Base-by-base conservation (phyloP, 2,113 vertebrate species). In the Procavia capensis region DNA sequence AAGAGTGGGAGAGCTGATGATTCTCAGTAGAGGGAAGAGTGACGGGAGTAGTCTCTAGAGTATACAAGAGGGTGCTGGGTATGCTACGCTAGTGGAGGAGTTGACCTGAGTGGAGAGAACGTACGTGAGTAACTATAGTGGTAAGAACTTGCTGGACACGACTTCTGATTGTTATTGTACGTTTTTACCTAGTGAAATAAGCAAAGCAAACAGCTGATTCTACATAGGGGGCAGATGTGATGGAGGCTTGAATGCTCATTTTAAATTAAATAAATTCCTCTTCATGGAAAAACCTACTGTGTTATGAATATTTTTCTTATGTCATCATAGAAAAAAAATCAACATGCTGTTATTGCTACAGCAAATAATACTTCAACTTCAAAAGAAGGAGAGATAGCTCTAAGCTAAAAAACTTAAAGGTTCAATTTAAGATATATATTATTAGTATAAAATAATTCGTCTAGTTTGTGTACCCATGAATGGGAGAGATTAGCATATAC, bases 401-500 rank as follows among this genome's bases (percentile, higher is more conserved):
- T 68, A 79, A n/a, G 6, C 20, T 57, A 3, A 75, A 82, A 72
- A 43, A 29, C 17, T 1, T 4, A 34, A 34, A 22, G 0, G 3
- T 47, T 78, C 13, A 11, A 0, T 68, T 68, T 47, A 43, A 83
- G 39, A 50, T 1, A 47, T 5, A 22, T 72, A 66, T 31, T 34
- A 22, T 20, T 1, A 3, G 5, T 74, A 11, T 66, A 31, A 81
- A 74, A 22, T 11, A 63, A 6, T 9, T 59, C 22, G 47, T 24
- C 13, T 27, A n/a, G 4, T 43, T 59, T n/a, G 34, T 9, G 10
- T 75, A n/a, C 31, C 14, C 3, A 22, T 7, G 27, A 34, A 1
- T 9, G 25, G 14, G 24, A 39, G 6, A 24, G 2, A 36, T n/a
- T 8, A 41, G 2, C 4, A 2, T 0, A 72, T 11, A 7, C 8